Evolutionary conservation across 2,888 invertebrate genomes (phyloP), one percentile per base, ranked within the genome.

Genomic region (Drosophila subquinaria): DNA sequence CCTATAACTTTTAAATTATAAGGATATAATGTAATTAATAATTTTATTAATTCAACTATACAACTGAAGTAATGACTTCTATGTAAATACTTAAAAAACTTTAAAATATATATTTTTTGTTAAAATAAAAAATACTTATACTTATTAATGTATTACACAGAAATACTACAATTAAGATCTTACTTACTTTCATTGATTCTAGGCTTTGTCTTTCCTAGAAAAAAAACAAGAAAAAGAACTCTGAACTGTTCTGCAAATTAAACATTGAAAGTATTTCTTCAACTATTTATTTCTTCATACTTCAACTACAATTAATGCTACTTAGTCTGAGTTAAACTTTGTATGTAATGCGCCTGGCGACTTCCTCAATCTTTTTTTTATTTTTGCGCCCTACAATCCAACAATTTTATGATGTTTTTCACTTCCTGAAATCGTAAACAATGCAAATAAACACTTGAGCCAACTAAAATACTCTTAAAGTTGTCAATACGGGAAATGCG

Each of bases 381-480:
- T 56, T 45, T 62, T 64, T 52, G 20, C 48, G 63, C 43, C 63
- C 53, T 55, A 53, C 42, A 66, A 51, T 45, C 33, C 36, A 53
- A 60, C 50, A 36, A 66, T 38, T 80, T 65, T 36, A 72, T 77
- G 47, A 61, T 53, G 42, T 47, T 55, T 27, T 55, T 40, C 43
- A 55, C 81, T 81, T 81, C 73, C 81, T 81, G 64, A 64, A 65
- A 61, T 60, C 71, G 60, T 64, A 56, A 76, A 63, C 64, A 63
- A 40, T 48, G 36, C 38, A 59, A 59, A 59, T 48, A 59, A 59
- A 89, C 81, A 82, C 87, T 85, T 59, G 20, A 69, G 33, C 13
- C 13, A 36, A 61, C 59, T 66, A 47, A 36, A 61, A 62, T 66
- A 50, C 70, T 64, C 55, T 45, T 47, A 52, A 63, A 50, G 76